These are phyloP conservation scores for Scortum barcoo DNA, from an alignment of 2,113 vertebrate genomes.

Conservation along the genomic window DNA sequence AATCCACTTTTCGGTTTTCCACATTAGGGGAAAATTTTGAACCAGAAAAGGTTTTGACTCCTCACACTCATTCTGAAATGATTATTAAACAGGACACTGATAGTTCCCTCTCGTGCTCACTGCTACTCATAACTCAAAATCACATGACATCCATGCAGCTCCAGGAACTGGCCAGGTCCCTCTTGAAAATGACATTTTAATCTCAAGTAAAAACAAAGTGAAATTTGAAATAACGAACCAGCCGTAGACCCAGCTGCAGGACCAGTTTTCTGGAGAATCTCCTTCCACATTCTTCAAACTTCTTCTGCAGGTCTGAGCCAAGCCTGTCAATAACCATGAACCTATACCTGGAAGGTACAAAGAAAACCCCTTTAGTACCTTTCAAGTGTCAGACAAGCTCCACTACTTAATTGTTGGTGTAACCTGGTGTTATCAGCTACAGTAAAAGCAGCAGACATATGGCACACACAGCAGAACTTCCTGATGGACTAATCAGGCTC, in stretches of 20 bases:
- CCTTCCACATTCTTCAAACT: constrained; percentile 89
- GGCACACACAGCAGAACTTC: background rate
- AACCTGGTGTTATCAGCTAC: background rate
- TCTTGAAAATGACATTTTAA: too few species aligned
- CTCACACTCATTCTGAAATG: too few species aligned
- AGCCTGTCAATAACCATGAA: constrained; percentile 99
- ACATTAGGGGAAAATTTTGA: background rate
- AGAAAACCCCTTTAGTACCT: background rate
- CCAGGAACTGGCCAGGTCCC: background rate
- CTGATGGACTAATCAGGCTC: background rate
- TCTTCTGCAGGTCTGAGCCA: constrained; percentile 95
- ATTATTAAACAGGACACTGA: background rate
- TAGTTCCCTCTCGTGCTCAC: background rate
- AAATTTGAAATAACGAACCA: constrained; percentile 86
- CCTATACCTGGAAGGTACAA: constrained; percentile 86
- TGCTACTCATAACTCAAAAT: background rate
- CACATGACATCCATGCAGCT: background rate
- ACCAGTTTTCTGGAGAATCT: constrained; percentile 92
- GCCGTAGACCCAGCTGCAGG: constrained; percentile 91
- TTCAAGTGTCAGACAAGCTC: background rate
- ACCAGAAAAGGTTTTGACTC: too few species aligned
- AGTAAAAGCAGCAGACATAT: background rate
- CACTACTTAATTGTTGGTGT: background rate
- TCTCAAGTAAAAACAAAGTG: background rate
- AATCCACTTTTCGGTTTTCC: background rate